Evolutionary conservation across 1,140 invertebrate species (phyloP), one percentile per base, ranked within the genome.

Genomic region (Heliconius eleuchia): DNA sequence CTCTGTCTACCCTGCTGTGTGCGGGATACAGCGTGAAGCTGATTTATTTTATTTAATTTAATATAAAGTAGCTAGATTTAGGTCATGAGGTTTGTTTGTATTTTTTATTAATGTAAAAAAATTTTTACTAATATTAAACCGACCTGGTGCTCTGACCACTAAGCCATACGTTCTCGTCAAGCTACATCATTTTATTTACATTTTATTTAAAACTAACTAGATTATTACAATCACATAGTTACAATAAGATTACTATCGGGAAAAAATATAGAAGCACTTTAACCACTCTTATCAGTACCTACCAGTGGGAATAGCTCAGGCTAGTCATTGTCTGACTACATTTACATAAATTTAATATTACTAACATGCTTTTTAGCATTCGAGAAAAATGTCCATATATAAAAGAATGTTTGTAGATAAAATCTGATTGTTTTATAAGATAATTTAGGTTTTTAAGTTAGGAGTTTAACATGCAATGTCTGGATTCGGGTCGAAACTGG

Each of bases 191-290:
- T 23, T 23, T 23, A 23, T 23, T 23, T 23, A 23, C 27, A 34
- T 46, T 76, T n/a, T 71, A 50, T 76, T 70, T 76, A 70, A 70
- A 76, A 70, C 37, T 76, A 70, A 42, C 37, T 5, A 60, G 39
- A 70, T 76, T 76, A 76, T 76, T 37, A 1, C 7, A 37, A 5
- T 37, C 60, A 23, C 60, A 76, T 19, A 76, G 37, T 70, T 70
- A 57, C 74, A 71, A 50, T 37, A n/a, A 76, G 60, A 76, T 76
- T 60, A 70, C 60, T 71, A 76, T 76, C 74, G 60, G 60, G 74
- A 76, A 70, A 76, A 76, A 70, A 70, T 76, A 76, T 76, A 4
- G 60, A 39, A 75, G 30, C 16, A 71, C 74, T 76, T 76, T 70
- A 71, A 27, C 39, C 16, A 19, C 46, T 30, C 37, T 46, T 76